Base-by-base conservation (phyloP, 1,140 invertebrate species). In the Drosophila sechellia region DNA sequence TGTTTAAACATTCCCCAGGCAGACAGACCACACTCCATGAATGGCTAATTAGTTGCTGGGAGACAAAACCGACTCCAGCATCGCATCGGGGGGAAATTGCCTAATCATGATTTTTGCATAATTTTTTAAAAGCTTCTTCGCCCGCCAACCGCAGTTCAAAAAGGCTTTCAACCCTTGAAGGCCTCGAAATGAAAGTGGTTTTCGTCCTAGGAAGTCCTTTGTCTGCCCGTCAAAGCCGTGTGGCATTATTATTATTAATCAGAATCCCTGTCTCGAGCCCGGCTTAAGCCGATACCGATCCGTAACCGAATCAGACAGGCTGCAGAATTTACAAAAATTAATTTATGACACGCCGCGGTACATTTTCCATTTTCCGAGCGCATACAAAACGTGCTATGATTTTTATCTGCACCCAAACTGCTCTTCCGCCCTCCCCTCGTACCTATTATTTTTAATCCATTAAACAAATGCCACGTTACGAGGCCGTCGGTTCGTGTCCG, bases 391-490 rank as follows among this genome's bases (percentile, higher is more conserved):
- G 84, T 87, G 84, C 71, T 61, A 69, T 58, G 83, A 87, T 87
- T 87, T 76, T 77, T 83, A 87, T 87, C 83, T 56, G 50, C 35
- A 52, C 69, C 53, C 37, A 40, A 13, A 50, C 46, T 52, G 52
- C 13, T 37, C 45, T 15, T 59, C 31, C 37, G 57, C 59, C 56
- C 15, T 64, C 27, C 53, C 58, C 55, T 43, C 39, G 73, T 73
- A 55, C 74, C 61, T 81, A 86, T 89, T 89, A 89, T 87, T 87
- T 87, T 87, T 87, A 87, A 87, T 87, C 83, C 83, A 87, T 87
- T 87, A 87, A 87, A 87, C 83, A 87, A 87, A 87, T 87, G 84
- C 83, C 79, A 79, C 74, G 79, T 79, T 87, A 61, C 58, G 64
- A 45, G 77, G 68, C 69, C 66, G 55, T 68, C 63, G 46, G 50